Base-by-base conservation (phyloP, 2,797 vertebrate species). In the Gadopsis bispinosus region DNA sequence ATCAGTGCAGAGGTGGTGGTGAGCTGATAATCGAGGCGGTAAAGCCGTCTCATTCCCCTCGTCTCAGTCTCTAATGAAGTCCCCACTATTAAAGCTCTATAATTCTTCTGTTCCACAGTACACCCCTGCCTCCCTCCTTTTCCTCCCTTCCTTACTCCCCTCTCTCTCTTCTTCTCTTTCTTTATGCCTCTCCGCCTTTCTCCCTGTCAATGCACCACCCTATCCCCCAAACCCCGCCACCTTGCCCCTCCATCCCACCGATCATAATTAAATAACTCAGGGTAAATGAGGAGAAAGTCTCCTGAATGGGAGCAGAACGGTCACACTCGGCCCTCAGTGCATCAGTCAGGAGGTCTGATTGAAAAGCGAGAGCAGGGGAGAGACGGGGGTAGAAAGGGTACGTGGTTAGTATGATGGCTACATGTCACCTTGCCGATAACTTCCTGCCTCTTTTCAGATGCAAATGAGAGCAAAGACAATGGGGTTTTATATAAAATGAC, bases 251-350 rank as follows among this genome's bases (percentile, higher is more conserved):
- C 79, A 54, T 63, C 81, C 86, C 77, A 66, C 87, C 88, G 88
- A 87, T 93, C 88, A 89, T 93, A 93, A 93, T 94, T 93, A 87
- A 94, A 92, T 94, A 91, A 91, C 84, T 90, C 80, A 83, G 86
- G 39, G 72, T 85, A 88, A 91, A 91, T 90, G 88, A 92, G 90
- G 89, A 90, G 89, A 89, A 87, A 89, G 88, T 91, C 87, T 84
- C 75, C 87, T 89, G 89, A 91, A 93, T 88, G 88, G 87, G 84
- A 91, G 91, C 88, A 91, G 87, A 90, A 83, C 87, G 88, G 91
- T 92, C 90, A 89, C 90, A 89, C 90, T 83, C 79, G 83, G 83
- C 84, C 88, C 84, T 91, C 78, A 59, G 85, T 89, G 89, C 92
- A 91, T 93, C 92, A 93, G 89, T 93, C 90, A 89, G 75, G 83